Percentiles rank a stretch among this genome's conserved stretches.
Evolutionary conservation across 2,113 vertebrate genomes (phyloP).

Genomic region (Cyphomyrus plagiostoma): DNA sequence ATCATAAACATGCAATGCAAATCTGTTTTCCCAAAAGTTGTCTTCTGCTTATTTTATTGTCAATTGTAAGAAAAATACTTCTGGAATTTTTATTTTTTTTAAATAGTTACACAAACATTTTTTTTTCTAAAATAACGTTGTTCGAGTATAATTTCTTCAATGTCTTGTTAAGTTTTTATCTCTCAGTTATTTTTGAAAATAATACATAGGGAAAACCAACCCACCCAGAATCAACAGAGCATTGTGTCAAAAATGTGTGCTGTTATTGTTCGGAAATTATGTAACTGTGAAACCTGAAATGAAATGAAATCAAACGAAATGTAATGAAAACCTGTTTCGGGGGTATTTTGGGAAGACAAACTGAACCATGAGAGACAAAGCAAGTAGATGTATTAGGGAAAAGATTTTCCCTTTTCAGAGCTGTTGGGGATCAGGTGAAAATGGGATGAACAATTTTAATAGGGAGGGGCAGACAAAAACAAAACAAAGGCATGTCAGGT

Average conservation of each 20-base stretch:
- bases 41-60: conserved; percentile 12
- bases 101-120: background rate
- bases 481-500: background rate
- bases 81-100: background rate
- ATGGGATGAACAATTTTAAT: background rate
- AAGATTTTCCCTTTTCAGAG: background rate
- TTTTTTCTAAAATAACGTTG: background rate
- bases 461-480: background rate
- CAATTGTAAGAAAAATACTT: background rate
- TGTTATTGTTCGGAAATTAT: background rate
- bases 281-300: background rate
- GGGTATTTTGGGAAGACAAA: background rate
- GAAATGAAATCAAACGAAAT: background rate
- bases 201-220: background rate
- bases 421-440: background rate
- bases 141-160: background rate
- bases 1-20: conserved; percentile 29
- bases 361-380: background rate
- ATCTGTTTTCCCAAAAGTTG: conserved; percentile 28
- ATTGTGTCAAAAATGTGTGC: background rate
- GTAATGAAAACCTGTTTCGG: background rate
- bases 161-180: background rate
- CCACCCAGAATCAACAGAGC: background rate
- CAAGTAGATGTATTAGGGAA: background rate
- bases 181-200: background rate